Evolutionary conservation across 2,113 vertebrate genomes (phyloP).

Genomic region (Equus przewalskii): DNA sequence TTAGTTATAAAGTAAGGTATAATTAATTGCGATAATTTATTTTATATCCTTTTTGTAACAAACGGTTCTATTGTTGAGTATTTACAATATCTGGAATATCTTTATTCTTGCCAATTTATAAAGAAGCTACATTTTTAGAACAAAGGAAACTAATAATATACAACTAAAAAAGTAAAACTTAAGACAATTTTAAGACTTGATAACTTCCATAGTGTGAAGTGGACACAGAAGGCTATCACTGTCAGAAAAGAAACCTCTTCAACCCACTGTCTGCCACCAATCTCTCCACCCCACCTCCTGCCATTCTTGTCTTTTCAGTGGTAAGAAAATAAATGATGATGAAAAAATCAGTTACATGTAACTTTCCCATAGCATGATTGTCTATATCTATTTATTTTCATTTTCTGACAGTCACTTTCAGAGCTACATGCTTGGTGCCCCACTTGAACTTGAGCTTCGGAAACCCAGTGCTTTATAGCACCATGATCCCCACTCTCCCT

Average conservation of each 20-base stretch:
- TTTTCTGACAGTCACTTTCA: background rate
- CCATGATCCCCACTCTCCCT: background rate
- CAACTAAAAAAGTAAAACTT: background rate
- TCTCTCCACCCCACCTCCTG: background rate
- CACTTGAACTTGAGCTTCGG: background rate
- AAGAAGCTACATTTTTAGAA: background rate
- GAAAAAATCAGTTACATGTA: background rate
- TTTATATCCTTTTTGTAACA: background rate
- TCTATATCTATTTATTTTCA: background rate
- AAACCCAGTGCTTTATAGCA: background rate
- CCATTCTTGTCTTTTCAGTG: background rate
- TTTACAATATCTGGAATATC: background rate
- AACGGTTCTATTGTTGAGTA: background rate
- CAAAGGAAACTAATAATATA: background rate
- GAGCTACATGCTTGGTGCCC: background rate
- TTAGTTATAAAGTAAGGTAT: background rate
- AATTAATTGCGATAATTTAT: background rate
- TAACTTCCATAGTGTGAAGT: background rate
- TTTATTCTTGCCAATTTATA: background rate
- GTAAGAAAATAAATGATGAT: constrained; percentile 22
- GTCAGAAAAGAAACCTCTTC: background rate
- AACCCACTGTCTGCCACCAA: background rate
- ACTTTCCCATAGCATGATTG: background rate
- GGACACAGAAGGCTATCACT: background rate
- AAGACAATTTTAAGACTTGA: background rate